Conservation (phyloP, 2,888 invertebrate genomes). For the Athalia rosae region DNA sequence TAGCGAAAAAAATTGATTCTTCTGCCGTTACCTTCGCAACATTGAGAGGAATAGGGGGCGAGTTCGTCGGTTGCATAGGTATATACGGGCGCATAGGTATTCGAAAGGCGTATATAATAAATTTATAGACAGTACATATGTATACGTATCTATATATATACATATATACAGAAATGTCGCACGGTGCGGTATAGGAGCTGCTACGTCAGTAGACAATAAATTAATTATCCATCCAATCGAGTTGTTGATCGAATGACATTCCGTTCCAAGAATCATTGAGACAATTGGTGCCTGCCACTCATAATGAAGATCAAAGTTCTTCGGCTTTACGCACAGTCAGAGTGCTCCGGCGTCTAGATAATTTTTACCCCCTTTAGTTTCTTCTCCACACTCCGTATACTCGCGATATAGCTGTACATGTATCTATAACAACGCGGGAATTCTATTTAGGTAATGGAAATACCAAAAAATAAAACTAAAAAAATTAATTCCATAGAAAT, state of each 20-base stretch:
- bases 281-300: constrained; percentile 43
- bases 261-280: constrained; percentile 38
- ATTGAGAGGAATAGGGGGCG: too few species aligned
- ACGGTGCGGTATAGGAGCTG: neutral
- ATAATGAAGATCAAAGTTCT: constrained; percentile 38
- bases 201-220: constrained; percentile 21
- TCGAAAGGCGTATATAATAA: too few species aligned
- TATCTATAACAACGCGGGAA: neutral
- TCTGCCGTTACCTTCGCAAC: too few species aligned
- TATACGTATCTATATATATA: neutral
- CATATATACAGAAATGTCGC: neutral
- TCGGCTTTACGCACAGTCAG: constrained; percentile 14
- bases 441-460: constrained; percentile 8
- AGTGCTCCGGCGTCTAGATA: constrained; percentile 24
- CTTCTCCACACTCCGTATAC: neutral
- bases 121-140: too few species aligned
- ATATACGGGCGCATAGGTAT: too few species aligned
- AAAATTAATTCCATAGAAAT: too few species aligned
- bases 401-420: neutral
- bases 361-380: neutral
- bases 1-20: too few species aligned
- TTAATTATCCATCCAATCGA: constrained; percentile 41
- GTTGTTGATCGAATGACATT: constrained; percentile 43
- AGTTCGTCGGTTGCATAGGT: too few species aligned
- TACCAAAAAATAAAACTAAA: too few species aligned